A percentile compares a stretch with the other conserved stretches of the same genome.
Conservation (phyloP, 2,797 vertebrate genomes). For the Hapalemur alaotrensis region DNA sequence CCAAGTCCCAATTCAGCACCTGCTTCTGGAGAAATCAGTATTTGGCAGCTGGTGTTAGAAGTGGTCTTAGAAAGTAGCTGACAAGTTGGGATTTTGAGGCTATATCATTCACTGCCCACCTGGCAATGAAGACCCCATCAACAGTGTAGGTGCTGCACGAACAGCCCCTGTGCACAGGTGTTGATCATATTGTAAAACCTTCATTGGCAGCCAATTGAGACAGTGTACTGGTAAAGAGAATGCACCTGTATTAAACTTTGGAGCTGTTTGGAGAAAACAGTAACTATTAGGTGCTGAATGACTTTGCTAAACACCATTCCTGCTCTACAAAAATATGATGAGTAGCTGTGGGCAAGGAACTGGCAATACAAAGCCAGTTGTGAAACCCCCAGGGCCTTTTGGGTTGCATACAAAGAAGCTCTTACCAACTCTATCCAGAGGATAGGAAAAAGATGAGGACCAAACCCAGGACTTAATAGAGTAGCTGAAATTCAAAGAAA, state of each 20-base stretch:
- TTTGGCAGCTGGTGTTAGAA: neutral
- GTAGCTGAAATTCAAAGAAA: neutral
- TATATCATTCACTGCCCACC: neutral
- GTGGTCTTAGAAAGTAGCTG: neutral
- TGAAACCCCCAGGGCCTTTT: neutral
- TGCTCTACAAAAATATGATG: neutral
- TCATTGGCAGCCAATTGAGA: neutral
- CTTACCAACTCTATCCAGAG: neutral
- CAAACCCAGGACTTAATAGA: neutral
- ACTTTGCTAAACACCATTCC: neutral
- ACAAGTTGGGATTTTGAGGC: neutral
- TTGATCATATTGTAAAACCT: neutral
- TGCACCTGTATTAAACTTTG: neutral
- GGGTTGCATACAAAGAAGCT: neutral
- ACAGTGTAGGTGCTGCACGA: neutral
- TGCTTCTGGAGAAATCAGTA: conserved; percentile 23
- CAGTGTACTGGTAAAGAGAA: neutral
- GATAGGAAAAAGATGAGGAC: neutral
- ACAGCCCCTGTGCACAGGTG: neutral
- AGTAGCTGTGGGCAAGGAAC: neutral
- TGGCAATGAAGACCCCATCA: neutral
- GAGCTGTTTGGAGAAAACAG: neutral
- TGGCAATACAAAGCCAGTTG: neutral
- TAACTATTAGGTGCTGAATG: neutral
- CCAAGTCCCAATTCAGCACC: neutral